Percentiles rank a stretch among this genome's conserved stretches.
Evolutionary conservation across 1,140 invertebrate genomes (phyloP).

Genomic region (Drosophila nikananu): DNA sequence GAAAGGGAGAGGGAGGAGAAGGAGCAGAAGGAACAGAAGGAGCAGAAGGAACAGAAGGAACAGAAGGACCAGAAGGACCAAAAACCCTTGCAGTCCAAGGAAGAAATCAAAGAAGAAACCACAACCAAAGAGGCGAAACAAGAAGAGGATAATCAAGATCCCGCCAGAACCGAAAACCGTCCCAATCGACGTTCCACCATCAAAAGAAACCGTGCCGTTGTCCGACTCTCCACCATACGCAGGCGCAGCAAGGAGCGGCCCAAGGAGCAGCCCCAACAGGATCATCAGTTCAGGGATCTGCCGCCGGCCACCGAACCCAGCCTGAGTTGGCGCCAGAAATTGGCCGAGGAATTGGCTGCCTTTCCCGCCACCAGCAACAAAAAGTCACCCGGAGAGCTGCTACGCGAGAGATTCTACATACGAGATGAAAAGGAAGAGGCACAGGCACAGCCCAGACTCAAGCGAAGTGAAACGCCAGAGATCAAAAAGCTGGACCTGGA

Average conservation of each 20-base stretch:
- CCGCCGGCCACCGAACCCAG: conserved; percentile 67
- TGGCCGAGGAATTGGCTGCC: conserved; percentile 86
- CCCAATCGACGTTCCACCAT: conserved; percentile 87
- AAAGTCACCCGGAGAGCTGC: conserved; percentile 89
- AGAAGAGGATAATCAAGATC: conserved; percentile 28
- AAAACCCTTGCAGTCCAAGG: background rate
- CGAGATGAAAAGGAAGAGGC: conserved; percentile 87
- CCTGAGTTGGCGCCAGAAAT: conserved; percentile 87
- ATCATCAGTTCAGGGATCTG: conserved; percentile 71
- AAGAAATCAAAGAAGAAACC: conserved; percentile 7
- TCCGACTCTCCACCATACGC: conserved; percentile 89
- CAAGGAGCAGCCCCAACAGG: conserved; percentile 44
- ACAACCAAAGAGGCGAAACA: background rate
- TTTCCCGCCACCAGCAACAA: conserved; percentile 83
- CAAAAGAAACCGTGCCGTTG: conserved; percentile 89
- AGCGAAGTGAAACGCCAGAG: background rate
- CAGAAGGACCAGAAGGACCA: background rate
- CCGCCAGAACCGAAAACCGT: background rate
- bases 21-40: background rate
- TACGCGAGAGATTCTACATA: conserved; percentile 92
- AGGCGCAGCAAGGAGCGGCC: conserved; percentile 86
- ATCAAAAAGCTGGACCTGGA: background rate
- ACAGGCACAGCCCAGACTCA: conserved; percentile 9
- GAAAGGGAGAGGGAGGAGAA: conserved; percentile 16
- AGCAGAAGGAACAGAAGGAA: background rate